Evolutionary conservation across 2,888 invertebrate genomes (phyloP).

Genomic region (Alviniconcha strummeri): DNA sequence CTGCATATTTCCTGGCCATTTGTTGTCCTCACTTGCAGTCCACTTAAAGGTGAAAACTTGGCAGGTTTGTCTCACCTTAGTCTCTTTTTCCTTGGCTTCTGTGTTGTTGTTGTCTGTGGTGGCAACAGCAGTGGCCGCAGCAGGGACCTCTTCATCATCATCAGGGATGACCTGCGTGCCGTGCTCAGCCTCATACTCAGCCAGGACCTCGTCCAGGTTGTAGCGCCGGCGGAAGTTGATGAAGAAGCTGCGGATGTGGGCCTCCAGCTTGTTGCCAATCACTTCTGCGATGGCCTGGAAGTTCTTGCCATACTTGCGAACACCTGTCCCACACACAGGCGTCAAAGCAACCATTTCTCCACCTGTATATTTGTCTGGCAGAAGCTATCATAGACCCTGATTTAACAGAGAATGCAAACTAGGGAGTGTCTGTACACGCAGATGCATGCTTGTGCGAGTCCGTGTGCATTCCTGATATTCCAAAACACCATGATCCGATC

Average conservation of each 20-base stretch:
- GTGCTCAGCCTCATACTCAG: slow-evolving; percentile 79
- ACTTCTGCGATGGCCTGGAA: slow-evolving; percentile 96
- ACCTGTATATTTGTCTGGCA: too few relatives aligned
- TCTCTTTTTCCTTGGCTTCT: slow-evolving; percentile 41
- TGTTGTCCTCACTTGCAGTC: too few relatives aligned
- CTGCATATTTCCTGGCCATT: too few relatives aligned
- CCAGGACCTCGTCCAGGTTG: slow-evolving; percentile 85
- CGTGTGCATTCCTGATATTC: too few relatives aligned
- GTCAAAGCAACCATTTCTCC: neutral
- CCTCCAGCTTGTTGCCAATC: slow-evolving; percentile 95
- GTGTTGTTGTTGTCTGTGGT: neutral
- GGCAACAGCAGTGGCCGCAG: neutral
- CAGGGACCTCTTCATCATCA: slow-evolving; percentile 40
- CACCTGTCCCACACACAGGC: slow-evolving; percentile 74
- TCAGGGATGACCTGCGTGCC: slow-evolving; percentile 54
- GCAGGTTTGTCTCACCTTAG: slow-evolving; percentile 37
- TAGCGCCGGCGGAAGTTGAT: slow-evolving; percentile 91
- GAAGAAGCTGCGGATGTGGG: slow-evolving; percentile 93
- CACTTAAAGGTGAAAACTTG: too few relatives aligned
- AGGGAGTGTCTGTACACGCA: too few relatives aligned
- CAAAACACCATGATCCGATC: too few relatives aligned
- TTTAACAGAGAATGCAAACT: too few relatives aligned
- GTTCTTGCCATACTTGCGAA: slow-evolving; percentile 82
- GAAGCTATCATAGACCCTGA: too few relatives aligned
- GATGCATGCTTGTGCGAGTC: too few relatives aligned